Conservation (phyloP, 2,797 vertebrate genomes). For the Antrozous pallidus region DNA sequence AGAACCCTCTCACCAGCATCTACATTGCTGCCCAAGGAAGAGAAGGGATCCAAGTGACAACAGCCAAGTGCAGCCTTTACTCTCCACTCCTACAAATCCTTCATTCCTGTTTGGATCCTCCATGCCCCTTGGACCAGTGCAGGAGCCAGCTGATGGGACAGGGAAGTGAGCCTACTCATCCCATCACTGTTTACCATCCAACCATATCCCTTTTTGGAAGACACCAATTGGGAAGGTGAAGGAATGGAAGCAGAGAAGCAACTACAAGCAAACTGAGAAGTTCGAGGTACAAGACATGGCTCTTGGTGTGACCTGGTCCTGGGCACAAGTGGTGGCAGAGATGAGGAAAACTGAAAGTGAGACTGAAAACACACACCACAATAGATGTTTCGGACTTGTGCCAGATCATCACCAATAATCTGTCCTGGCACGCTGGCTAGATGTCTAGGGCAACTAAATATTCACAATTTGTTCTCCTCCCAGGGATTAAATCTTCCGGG, state of each 20-base stretch:
- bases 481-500: neutral
- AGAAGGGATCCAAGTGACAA: neutral
- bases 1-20: neutral
- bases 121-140: neutral
- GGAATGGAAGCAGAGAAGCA: neutral
- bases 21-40: neutral
- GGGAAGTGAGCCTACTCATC: neutral
- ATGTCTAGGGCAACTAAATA: neutral
- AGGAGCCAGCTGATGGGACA: neutral
- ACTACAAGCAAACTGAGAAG: neutral
- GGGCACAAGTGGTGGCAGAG: neutral
- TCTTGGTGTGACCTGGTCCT: constrained; percentile 5
- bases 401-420: neutral
- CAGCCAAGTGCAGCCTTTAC: neutral
- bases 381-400: neutral
- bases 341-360: neutral
- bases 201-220: neutral
- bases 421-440: neutral
- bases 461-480: neutral
- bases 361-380: neutral
- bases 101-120: neutral
- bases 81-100: neutral
- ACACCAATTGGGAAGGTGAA: neutral
- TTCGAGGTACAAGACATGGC: neutral
- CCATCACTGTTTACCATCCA: neutral